These are phyloP conservation scores for Centropus bengalensis DNA, from an alignment of 2,113 vertebrate species.

Conservation along the genomic window DNA sequence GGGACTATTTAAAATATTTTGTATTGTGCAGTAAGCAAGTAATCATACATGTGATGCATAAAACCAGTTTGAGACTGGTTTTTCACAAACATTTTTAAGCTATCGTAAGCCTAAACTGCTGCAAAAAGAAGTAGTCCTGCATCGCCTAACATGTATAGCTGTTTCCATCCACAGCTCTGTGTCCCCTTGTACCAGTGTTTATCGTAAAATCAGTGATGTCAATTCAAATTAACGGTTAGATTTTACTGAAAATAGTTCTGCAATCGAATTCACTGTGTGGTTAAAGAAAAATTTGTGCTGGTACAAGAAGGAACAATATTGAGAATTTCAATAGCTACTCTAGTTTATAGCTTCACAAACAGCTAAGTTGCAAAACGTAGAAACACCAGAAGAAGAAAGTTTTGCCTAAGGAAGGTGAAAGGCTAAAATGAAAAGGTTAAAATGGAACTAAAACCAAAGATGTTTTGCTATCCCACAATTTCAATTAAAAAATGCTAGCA, in stretches of 20 bases:
- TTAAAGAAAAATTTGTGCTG: neutral
- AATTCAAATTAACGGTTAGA: neutral
- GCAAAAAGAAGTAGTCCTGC: neutral
- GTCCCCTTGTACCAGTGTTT: neutral
- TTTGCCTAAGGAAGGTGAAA: neutral
- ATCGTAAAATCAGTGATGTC: neutral
- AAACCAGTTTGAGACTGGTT: neutral
- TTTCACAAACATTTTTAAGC: neutral
- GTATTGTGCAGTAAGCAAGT: neutral
- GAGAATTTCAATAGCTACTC: neutral
- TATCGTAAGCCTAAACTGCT: neutral
- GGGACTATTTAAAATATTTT: neutral
- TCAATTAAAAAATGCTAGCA: neutral
- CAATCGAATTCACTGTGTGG: neutral
- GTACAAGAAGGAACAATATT: neutral
- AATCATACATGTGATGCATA: neutral
- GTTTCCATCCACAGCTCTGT: neutral
- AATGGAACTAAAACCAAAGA: neutral
- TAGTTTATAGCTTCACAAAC: neutral
- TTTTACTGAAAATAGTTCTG: neutral
- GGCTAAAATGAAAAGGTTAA: neutral
- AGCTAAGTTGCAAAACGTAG: neutral
- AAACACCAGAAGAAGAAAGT: neutral
- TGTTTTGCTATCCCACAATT: neutral
- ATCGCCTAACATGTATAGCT: neutral